Conservation (phyloP, 2,113 vertebrate species). For the Platichthys stellatus region DNA sequence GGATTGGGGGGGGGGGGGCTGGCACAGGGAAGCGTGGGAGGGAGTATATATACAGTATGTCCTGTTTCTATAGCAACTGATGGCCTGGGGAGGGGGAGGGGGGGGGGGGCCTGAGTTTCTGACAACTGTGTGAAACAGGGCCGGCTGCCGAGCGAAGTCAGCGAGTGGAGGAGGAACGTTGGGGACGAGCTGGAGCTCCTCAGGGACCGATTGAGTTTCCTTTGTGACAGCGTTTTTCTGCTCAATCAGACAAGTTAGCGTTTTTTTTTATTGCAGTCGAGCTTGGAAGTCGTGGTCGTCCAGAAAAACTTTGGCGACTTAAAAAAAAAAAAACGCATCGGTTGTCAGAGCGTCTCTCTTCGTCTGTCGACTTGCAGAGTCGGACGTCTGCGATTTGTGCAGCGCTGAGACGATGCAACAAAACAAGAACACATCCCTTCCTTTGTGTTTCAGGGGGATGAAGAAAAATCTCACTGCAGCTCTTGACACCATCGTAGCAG, state of each 20-base stretch:
- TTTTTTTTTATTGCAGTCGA: no score
- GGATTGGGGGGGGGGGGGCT: conserved; percentile 49
- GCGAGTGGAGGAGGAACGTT: conserved; percentile 9
- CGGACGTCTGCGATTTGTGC: background rate
- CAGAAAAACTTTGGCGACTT: conserved; percentile 37
- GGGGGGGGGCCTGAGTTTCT: conserved; percentile 60
- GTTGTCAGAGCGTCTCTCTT: conserved; percentile 1
- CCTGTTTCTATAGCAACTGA: conserved; percentile 81
- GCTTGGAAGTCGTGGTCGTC: background rate
- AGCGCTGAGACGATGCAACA: background rate
- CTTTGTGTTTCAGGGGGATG: background rate
- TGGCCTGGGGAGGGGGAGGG: conserved; percentile 48
- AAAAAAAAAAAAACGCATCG: conserved; percentile 3
- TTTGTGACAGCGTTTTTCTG: conserved; percentile 38
- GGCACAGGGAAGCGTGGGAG: conserved; percentile 50
- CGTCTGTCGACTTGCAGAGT: background rate
- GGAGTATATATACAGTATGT: conserved; percentile 69
- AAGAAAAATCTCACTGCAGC: background rate
- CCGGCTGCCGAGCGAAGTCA: conserved; percentile 40
- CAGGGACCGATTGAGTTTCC: conserved; percentile 38
- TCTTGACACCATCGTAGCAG: background rate
- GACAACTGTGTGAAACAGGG: conserved; percentile 64
- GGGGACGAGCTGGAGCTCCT: conserved; percentile 10
- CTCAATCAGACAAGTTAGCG: no score
- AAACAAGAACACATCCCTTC: background rate